Evolutionary conservation across 2,888 invertebrate species (phyloP), one percentile per base, ranked within the genome.

Genomic region (Andricus quercusramuli): DNA sequence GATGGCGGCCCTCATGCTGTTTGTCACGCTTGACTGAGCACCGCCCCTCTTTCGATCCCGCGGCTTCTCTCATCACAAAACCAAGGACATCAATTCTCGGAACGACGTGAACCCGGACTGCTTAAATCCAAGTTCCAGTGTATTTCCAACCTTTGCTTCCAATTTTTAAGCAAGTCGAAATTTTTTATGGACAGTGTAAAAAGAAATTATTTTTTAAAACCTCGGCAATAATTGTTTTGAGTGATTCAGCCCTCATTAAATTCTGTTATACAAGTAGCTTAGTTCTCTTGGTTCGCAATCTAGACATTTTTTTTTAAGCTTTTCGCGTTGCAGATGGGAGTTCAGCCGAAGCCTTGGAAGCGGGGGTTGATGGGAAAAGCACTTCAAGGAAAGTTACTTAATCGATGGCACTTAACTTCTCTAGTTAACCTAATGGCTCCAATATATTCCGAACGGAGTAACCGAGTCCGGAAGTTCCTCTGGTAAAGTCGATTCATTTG

Each of bases 401-500:
- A 62, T 62, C 62, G 62, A 62, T 62, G 62, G 62, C 25, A 62
- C 25, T 62, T 62, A 62, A 62, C 25, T 62, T 62, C 62, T 62
- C 25, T 25, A 62, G 62, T 62, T 62, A 62, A 62, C 62, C 25
- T 62, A 62, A 62, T 62, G 62, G 62, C 25, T 22, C 25, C 62
- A 62, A 25, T 62, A 62, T 62, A 62, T 62, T 25, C 15, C 25
- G 25, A 62, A 22, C 25, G 25, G 29, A 62, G 62, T 62, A 62
- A 62, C 25, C 15, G 62, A 62, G 62, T 62, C 62, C 62, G 25
- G 62, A 62, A 62, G 62, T 62, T 25, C 62, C 25, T 25, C 62
- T 62, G 25, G 62, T 22, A 62, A 62, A 62, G 22, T 62, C 62
- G 25, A 62, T 62, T 62, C 25, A 62, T 62, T 62, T 25, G 62